Base-by-base conservation (phyloP, 2,113 vertebrate genomes). In the Oostethus manadensis region DNA sequence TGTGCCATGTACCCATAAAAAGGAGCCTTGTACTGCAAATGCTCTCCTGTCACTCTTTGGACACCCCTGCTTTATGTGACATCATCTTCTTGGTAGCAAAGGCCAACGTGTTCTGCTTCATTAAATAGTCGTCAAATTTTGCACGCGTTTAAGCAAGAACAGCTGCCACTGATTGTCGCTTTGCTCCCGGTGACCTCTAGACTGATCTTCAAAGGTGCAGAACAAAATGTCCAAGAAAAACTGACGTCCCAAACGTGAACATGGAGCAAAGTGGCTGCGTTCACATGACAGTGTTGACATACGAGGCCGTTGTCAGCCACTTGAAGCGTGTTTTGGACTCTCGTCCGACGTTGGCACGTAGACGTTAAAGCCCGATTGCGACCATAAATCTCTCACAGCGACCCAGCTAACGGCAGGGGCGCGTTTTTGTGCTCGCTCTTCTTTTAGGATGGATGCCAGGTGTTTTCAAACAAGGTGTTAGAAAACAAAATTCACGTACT, bases 331-430 rank as follows among this genome's bases (percentile, higher is more conserved):
- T 82, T 76, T 81, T 73, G 68, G 64, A 53, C 78, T 80, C 73
- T 66, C 51, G 51, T 78, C 74, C 70, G 85, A 81, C 73, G 73
- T 75, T 82, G 64, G 59, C 69, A 47, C 64, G 60, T 70, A 55
- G 62, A 70, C 64, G 69, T 68, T 77, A 82, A 80, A 82, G 70
- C 49, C 54, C 66, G 58, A 67, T 72, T 59, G 49, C 64, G 23
- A 48, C 65, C 56, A 71, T 88, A 81, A 90, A 87, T 88, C 73
- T 80, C 54, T 53, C n/a, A 2, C 58, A 62, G 56, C 38, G 59
- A 55, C 38, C 35, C 51, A 65, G 70, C 72, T 76, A 76, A 76
- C 70, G 62, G 57, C 71, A 54, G 17, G 73, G 66, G 44, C 60
- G 56, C 21, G 29, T 56, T 74, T 66, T 57, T 68, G 22, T 45